These are phyloP conservation scores for Hylaea fasciaria DNA, from an alignment of 2,888 invertebrate species.

Conservation along the genomic window DNA sequence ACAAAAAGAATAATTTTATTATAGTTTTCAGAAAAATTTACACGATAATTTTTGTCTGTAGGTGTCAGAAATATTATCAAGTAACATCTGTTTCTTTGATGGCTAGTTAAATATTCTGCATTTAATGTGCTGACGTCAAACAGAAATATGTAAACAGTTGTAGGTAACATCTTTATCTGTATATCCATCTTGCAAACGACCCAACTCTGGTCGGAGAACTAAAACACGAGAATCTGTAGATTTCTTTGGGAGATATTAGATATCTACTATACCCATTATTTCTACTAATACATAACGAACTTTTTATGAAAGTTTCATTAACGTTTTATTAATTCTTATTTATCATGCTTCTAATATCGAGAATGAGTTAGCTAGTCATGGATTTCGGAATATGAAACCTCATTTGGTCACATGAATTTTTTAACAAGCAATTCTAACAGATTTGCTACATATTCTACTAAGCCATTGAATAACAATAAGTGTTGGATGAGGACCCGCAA, in stretches of 20 bases:
- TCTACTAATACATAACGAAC: too few relatives aligned
- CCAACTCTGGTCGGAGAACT: slow-evolving; percentile 1
- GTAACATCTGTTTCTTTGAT: slow-evolving; percentile 34
- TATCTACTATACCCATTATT: not conserved
- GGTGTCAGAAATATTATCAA: slow-evolving; percentile 9
- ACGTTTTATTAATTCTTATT: too few relatives aligned
- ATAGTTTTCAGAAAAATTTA: not conserved
- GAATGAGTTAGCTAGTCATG: too few relatives aligned
- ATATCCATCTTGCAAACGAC: not conserved
- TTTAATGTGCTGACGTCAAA: slow-evolving; percentile 37
- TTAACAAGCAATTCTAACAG: too few relatives aligned
- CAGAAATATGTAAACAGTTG: slow-evolving; percentile 26
- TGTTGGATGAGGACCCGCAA: too few relatives aligned
- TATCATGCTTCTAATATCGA: too few relatives aligned
- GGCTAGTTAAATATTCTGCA: slow-evolving; percentile 30
- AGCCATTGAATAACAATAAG: too few relatives aligned
- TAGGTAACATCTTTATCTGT: slow-evolving; percentile 7
- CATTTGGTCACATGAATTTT: too few relatives aligned
- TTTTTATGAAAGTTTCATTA: too few relatives aligned
- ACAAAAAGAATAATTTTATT: too few relatives aligned
- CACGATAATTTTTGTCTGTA: not conserved
- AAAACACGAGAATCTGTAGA: slow-evolving; percentile 8
- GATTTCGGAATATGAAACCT: too few relatives aligned
- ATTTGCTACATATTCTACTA: too few relatives aligned
- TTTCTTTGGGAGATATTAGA: not conserved